Percentiles rank a stretch among this genome's conserved stretches.
These are phyloP conservation scores for Pantherophis guttatus DNA, from an alignment of 2,113 vertebrate species.

Conservation along the genomic window DNA sequence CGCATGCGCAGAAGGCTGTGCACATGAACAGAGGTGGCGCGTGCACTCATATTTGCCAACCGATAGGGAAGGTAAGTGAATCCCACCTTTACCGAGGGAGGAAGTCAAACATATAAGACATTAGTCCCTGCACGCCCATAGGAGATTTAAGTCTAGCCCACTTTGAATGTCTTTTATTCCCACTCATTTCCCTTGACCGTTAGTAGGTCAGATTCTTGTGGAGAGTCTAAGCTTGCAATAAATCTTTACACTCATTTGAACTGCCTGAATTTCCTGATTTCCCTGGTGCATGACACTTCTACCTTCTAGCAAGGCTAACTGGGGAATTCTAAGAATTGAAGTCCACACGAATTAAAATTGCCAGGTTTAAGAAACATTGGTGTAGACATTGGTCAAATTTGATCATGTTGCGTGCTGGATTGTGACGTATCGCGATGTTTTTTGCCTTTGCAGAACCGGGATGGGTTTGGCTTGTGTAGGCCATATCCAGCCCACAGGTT, in stretches of 20 bases:
- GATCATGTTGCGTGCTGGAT: rapidly evolving
- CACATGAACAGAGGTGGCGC: too few relatives aligned
- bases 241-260: not conserved
- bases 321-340: not conserved
- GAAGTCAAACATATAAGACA: not conserved
- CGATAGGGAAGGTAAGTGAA: too few relatives aligned
- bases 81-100: not conserved
- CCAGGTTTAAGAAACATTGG: not conserved
- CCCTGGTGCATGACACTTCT: not conserved
- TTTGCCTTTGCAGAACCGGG: too few relatives aligned
- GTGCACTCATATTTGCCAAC: too few relatives aligned
- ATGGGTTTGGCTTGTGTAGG: too few relatives aligned
- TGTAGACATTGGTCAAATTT: too few relatives aligned
- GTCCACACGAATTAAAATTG: not conserved
- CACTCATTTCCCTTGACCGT: not conserved
- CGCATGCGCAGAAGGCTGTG: too few relatives aligned
- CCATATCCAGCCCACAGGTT: too few relatives aligned
- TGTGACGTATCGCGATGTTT: too few relatives aligned
- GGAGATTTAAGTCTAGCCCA: not conserved
- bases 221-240: not conserved
- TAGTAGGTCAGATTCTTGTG: not conserved
- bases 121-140: not conserved
- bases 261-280: not conserved
- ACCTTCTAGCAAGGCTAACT: not conserved
- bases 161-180: not conserved